Percentiles rank a stretch among this genome's conserved stretches.
These are phyloP conservation scores for Scomberomorus guttatus DNA, from an alignment of 2,797 vertebrate genomes.

Conservation along the genomic window DNA sequence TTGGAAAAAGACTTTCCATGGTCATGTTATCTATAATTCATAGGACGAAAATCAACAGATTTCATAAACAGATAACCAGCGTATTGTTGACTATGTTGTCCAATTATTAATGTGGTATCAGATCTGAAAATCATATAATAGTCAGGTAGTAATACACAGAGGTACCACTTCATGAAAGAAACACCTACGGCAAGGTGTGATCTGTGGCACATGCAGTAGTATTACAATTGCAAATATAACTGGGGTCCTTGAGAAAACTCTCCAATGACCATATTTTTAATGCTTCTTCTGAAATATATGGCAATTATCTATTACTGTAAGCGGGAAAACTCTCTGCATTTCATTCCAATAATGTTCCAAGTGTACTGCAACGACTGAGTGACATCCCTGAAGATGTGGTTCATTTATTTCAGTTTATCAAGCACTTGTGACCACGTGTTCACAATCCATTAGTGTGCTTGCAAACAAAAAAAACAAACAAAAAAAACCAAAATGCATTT, in stretches of 20 bases:
- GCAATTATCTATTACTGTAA: slow-evolving; percentile 22
- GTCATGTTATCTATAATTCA: slow-evolving; percentile 59
- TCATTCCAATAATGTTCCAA: slow-evolving; percentile 21
- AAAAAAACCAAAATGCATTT: slow-evolving; percentile 20
- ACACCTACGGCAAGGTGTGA: slow-evolving; percentile 56
- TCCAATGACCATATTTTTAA: slow-evolving; percentile 42
- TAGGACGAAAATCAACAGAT: slow-evolving; percentile 50
- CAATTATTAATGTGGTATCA: slow-evolving; percentile 62
- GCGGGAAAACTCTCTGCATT: slow-evolving; percentile 7
- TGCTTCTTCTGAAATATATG: slow-evolving; percentile 36
- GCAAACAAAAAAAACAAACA: not conserved
- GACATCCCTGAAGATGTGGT: slow-evolving; percentile 19
- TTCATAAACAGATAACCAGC: slow-evolving; percentile 51
- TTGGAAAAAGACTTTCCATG: slow-evolving; percentile 29
- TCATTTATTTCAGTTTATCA: slow-evolving; percentile 39
- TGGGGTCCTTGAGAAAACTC: slow-evolving; percentile 40
- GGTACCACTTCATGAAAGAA: slow-evolving; percentile 46
- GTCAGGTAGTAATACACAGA: slow-evolving; percentile 31
- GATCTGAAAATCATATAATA: slow-evolving; percentile 56
- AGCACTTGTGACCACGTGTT: slow-evolving; percentile 1
- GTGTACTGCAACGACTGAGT: not conserved
- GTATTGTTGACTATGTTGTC: slow-evolving; percentile 54
- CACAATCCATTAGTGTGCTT: not conserved
- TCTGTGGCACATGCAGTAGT: slow-evolving; percentile 32
- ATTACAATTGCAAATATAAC: slow-evolving; percentile 63